phyloP scores from a whole-genome alignment of 2,113 vertebrate genomes.

The Orthonyx spaldingii region DNA sequence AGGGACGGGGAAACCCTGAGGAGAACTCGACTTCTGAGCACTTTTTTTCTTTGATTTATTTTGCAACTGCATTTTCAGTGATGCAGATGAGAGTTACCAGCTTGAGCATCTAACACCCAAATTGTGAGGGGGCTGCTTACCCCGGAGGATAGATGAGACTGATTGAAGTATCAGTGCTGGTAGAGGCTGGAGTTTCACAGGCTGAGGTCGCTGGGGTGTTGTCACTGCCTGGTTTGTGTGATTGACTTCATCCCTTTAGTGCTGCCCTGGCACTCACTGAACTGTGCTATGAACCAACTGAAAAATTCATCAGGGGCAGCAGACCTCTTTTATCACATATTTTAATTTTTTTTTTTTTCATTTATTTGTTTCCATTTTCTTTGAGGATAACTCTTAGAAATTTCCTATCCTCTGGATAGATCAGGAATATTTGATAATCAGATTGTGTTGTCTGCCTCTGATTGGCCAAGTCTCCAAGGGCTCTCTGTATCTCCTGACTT shows the following conservation, averaged over 20 bases:
- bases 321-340: neutral
- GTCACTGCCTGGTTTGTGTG: neutral
- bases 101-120: neutral
- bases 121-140: constrained; percentile 2
- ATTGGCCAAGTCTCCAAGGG: neutral
- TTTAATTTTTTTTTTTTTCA: neutral
- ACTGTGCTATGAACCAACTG: neutral
- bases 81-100: neutral
- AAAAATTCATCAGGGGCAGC: neutral
- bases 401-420: neutral
- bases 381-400: neutral
- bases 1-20: neutral
- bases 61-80: neutral
- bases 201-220: neutral
- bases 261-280: neutral
- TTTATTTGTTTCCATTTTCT: neutral
- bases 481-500: neutral
- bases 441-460: neutral
- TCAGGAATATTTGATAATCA: neutral
- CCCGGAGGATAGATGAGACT: constrained; percentile 12
- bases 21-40: constrained; percentile 12
- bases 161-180: neutral
- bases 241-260: neutral
- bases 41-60: constrained; percentile 13
- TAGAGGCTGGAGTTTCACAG: neutral